Conservation (phyloP, 37 sponge, comb jelly and placozoan species). For the Oopsacas minuta region DNA sequence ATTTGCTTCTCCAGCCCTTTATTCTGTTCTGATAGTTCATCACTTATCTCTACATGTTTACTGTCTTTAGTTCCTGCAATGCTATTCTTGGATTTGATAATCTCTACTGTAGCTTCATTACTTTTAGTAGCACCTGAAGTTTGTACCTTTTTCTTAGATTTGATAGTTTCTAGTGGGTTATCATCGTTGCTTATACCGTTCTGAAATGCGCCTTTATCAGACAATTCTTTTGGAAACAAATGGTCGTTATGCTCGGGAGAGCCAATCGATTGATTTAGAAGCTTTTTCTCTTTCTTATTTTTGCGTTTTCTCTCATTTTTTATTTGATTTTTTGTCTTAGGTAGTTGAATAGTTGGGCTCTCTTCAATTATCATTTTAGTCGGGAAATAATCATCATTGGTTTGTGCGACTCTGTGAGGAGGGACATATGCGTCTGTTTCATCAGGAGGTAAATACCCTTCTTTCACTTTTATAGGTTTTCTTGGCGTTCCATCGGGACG, state of each 20-base stretch:
- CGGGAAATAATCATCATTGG: neutral
- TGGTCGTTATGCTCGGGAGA: neutral
- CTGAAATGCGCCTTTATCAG: neutral
- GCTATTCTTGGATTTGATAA: neutral
- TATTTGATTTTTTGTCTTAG: neutral
- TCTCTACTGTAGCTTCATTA: neutral
- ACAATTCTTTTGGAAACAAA: neutral
- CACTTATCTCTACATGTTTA: neutral
- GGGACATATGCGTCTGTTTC: constrained; percentile 58
- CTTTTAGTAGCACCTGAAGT: neutral
- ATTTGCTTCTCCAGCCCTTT: neutral
- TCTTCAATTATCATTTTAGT: neutral
- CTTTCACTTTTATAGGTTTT: constrained; percentile 56
- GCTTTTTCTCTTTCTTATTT: neutral
- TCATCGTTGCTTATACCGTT: no score
- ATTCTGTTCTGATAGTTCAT: neutral
- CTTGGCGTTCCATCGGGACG: constrained; percentile 73
- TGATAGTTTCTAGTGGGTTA: neutral
- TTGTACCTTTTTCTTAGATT: neutral
- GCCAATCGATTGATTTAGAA: neutral
- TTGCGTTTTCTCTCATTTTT: constrained; percentile 5
- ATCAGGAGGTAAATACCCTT: constrained; percentile 76
- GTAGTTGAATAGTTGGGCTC: neutral
- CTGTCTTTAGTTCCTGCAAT: neutral
- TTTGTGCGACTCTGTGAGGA: neutral